phyloP scores from a whole-genome alignment of 2,888 invertebrate species.

The Parnassius smintheus region DNA sequence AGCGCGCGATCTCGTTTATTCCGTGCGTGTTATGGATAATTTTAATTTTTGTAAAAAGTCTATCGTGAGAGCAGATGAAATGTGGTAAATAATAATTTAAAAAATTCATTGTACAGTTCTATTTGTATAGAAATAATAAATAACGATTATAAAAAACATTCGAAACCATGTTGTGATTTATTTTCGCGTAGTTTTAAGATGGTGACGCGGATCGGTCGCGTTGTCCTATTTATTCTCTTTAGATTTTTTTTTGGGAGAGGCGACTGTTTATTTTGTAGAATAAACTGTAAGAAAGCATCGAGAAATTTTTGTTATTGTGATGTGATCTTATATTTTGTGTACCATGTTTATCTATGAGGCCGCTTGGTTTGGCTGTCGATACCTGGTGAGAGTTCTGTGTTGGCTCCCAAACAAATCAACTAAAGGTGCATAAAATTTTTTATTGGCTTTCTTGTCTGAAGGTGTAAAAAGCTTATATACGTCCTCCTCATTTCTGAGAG shows the following conservation, averaged over 20 bases:
- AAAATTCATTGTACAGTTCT: conserved; percentile 82
- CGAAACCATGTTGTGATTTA: conserved; percentile 78
- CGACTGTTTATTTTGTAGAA: conserved; percentile 79
- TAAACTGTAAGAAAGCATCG: conserved; percentile 74
- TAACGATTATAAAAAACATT: conserved; percentile 74
- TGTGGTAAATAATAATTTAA: conserved; percentile 80
- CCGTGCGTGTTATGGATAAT: conserved; percentile 78
- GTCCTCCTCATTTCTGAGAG: too few species aligned
- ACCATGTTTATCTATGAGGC: too few species aligned
- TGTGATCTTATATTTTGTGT: neutral
- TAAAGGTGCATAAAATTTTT: too few species aligned
- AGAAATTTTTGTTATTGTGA: conserved; percentile 26
- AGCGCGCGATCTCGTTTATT: conserved; percentile 66
- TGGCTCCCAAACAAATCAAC: too few species aligned
- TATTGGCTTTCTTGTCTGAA: too few species aligned
- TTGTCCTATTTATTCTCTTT: conserved; percentile 52
- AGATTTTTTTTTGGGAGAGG: conserved; percentile 67
- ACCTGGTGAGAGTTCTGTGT: too few species aligned
- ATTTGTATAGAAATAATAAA: conserved; percentile 83
- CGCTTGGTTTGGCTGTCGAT: too few species aligned
- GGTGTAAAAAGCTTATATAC: too few species aligned
- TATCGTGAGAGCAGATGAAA: conserved; percentile 77
- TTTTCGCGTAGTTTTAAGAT: conserved; percentile 54
- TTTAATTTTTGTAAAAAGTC: conserved; percentile 83
- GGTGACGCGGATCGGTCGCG: neutral